Evolutionary conservation across 2,113 vertebrate genomes (phyloP), one percentile per base, ranked within the genome.

Genomic region (Catharus fuscescens): DNA sequence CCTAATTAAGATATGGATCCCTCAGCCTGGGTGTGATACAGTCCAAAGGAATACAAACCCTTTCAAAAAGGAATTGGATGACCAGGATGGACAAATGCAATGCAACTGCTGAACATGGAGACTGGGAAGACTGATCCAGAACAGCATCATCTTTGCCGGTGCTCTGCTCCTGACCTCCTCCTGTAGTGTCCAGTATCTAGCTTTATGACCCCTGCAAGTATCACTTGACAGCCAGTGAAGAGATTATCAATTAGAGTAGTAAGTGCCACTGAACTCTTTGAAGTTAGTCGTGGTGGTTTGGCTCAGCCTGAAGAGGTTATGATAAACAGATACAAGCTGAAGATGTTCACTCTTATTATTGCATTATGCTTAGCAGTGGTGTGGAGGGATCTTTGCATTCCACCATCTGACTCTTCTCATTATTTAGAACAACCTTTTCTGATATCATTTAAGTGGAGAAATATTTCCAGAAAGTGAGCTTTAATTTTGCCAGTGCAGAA

Each of bases 181-280:
- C 6, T 19, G 0, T 0, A 59, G 13, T 44, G 14, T 56, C 25
- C 29, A 52, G 25, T 34, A 59, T 19, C 23, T 45, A 54, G 25
- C 45, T 57, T 48, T 61, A 52, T 21, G 57, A 67, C n/a, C 34
- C 62, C 67, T 77, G n/a, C 36, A 65, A 69, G 34, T 50, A 59
- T 20, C 3, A 3, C 38, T 20, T 6, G 5, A 62, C 44, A 80
- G n/a, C 7, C 14, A 5, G 1, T 50, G 53, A 87, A 78, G 42
- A 36, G 38, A 60, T 45, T 65, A 73, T 13, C 21, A 48, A 7
- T 45, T 73, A 44, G 45, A n/a, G 17, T 6, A 76, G 1, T 14
- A 54, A 66, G 18, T 42, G 47, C 52, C 53, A 67, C 34, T 34
- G 34, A 73, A 31, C 21, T 85, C 38, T 79, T 28, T 47, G 40